Percentiles rank a stretch among this genome's conserved stretches.
phyloP scores from a whole-genome alignment of 2,888 invertebrate species.

The Drosophila subquinaria region DNA sequence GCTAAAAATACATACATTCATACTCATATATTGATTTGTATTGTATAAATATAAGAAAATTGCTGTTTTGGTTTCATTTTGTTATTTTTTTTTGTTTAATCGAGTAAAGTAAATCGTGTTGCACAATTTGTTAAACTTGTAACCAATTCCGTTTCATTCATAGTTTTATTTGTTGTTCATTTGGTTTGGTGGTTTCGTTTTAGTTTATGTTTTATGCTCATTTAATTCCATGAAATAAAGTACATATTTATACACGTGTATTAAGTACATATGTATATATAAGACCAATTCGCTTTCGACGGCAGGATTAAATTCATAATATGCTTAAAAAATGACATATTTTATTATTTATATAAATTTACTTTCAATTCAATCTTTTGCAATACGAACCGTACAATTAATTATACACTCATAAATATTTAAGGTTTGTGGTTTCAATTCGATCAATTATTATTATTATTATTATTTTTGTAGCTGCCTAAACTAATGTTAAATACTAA shows the following conservation, averaged over 20 bases:
- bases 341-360: conserved; percentile 13
- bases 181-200: conserved; percentile 56
- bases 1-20: conserved; percentile 10
- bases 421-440: conserved; percentile 29
- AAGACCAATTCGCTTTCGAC: conserved; percentile 76
- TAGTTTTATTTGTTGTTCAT: conserved; percentile 39
- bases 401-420: conserved; percentile 57
- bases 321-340: conserved; percentile 75
- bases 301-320: conserved; percentile 81
- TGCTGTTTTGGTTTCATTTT: conserved; percentile 7
- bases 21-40: conserved; percentile 13
- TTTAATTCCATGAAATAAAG: conserved; percentile 51
- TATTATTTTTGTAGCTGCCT: conserved; percentile 53
- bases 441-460: conserved; percentile 17
- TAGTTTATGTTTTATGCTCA: conserved; percentile 44
- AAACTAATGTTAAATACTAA: conserved; percentile 68
- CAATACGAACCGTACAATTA: conserved; percentile 10
- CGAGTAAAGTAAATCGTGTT: conserved; percentile 73
- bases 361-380: background rate
- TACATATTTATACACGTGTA: conserved; percentile 31
- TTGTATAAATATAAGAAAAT: conserved; percentile 23
- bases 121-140: conserved; percentile 42
- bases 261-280: conserved; percentile 56
- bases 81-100: conserved; percentile 14
- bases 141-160: conserved; percentile 55